Conservation (phyloP, 2,797 vertebrate genomes). For the Halcyon smyrnensis region DNA sequence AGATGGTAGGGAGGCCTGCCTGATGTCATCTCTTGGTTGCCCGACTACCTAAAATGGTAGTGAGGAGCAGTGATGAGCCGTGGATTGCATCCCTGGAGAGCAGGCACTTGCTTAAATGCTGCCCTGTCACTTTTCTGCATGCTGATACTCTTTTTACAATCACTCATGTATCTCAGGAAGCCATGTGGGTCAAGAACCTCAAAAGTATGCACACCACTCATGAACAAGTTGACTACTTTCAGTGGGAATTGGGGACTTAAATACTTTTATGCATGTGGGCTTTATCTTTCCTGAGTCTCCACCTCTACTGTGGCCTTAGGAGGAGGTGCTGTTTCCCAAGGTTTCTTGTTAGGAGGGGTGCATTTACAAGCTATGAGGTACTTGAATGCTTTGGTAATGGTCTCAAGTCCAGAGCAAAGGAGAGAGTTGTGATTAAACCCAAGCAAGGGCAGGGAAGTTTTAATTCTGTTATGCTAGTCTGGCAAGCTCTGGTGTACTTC, state of each 20-base stretch:
- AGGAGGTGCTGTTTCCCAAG: neutral
- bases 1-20: conserved; percentile 13
- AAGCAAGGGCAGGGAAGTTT: neutral
- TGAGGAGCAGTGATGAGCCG: neutral
- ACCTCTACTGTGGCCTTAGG: neutral
- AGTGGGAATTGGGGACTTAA: neutral
- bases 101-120: neutral
- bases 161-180: neutral
- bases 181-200: neutral
- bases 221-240: neutral
- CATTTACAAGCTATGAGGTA: neutral
- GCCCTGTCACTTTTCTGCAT: neutral
- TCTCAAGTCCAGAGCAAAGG: neutral
- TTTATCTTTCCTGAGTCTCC: neutral
- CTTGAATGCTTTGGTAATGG: neutral
- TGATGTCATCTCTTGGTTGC: conserved; percentile 40
- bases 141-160: neutral
- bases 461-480: neutral
- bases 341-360: neutral
- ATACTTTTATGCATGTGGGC: neutral
- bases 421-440: neutral
- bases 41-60: conserved; percentile 48
- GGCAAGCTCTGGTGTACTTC: neutral
- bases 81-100: neutral
- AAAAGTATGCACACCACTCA: neutral